Evolutionary conservation across 2,797 vertebrate genomes (phyloP).

Genomic region (Aldrovandia affinis): DNA sequence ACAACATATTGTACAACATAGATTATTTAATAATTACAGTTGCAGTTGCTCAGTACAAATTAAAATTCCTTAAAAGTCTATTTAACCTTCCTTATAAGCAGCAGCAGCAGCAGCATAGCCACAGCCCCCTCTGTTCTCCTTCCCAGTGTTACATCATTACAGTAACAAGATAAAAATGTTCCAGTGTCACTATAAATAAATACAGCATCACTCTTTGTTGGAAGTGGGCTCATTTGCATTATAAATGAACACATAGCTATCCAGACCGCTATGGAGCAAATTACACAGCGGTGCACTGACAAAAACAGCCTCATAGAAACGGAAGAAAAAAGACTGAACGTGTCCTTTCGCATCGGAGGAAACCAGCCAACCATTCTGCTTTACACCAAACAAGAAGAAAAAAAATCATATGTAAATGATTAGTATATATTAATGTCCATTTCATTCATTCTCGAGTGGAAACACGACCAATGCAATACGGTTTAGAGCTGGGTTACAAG

Average conservation of each 20-base stretch:
- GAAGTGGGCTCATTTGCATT: conserved; percentile 10
- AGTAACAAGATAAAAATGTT: background rate
- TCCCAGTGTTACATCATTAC: background rate
- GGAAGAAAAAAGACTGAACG: background rate
- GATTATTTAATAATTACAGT: background rate
- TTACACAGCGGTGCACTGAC: background rate
- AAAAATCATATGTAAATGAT: no score
- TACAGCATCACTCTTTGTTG: conserved; percentile 1
- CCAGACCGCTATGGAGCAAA: conserved; percentile 24
- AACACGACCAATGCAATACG: no score
- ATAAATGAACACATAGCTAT: conserved; percentile 17
- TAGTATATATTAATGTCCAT: background rate
- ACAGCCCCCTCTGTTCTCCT: background rate
- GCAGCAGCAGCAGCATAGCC: background rate
- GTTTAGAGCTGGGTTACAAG: no score
- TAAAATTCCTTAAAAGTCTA: background rate
- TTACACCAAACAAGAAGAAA: no score
- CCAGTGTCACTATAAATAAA: background rate
- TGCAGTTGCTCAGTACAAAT: background rate
- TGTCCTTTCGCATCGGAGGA: no score
- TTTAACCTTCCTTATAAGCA: background rate
- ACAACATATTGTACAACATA: background rate
- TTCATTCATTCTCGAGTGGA: no score
- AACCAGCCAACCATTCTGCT: no score
- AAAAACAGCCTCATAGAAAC: no score